Percentiles rank a stretch among this genome's conserved stretches.
Evolutionary conservation across 2,888 invertebrate genomes (phyloP).

Genomic region (Asteroscopus sphinx): DNA sequence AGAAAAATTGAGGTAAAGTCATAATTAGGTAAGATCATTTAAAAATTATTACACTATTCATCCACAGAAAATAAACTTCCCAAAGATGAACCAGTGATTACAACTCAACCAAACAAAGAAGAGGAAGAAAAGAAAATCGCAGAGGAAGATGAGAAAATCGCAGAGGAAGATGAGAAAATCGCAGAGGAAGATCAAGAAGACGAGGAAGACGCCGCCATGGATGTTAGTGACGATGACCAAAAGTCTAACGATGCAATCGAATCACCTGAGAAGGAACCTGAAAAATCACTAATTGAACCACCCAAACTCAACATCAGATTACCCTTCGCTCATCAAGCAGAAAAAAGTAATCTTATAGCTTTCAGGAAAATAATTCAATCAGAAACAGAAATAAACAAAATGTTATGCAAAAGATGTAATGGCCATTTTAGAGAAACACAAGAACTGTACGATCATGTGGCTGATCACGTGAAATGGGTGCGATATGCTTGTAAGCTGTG

Average conservation of each 20-base stretch:
- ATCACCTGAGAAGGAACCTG: conserved; percentile 63
- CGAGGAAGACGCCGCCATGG: conserved; percentile 62
- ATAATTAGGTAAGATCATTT: too few relatives aligned
- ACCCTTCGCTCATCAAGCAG: conserved; percentile 77
- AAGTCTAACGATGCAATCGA: conserved; percentile 62
- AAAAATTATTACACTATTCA: background rate
- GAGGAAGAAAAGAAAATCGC: conserved; percentile 40
- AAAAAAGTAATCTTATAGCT: conserved; percentile 79
- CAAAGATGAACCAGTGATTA: conserved; percentile 50
- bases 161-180: conserved; percentile 55
- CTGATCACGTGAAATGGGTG: conserved; percentile 92
- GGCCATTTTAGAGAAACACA: conserved; percentile 82
- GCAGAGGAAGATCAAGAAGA: conserved; percentile 49
- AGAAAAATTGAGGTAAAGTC: too few relatives aligned
- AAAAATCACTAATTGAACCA: conserved; percentile 34
- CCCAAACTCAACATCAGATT: conserved; percentile 64
- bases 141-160: conserved; percentile 48
- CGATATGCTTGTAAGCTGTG: conserved; percentile 94
- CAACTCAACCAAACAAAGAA: conserved; percentile 48
- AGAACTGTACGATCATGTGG: conserved; percentile 91
- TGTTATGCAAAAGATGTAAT: conserved; percentile 89
- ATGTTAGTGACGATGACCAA: conserved; percentile 62
- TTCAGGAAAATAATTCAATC: conserved; percentile 76
- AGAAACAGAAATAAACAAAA: conserved; percentile 79
- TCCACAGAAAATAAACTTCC: conserved; percentile 64